A percentile compares a stretch with the other conserved stretches of the same genome.
phyloP scores from a whole-genome alignment of 2,888 invertebrate species.

The Meliscaeva auricollis region DNA sequence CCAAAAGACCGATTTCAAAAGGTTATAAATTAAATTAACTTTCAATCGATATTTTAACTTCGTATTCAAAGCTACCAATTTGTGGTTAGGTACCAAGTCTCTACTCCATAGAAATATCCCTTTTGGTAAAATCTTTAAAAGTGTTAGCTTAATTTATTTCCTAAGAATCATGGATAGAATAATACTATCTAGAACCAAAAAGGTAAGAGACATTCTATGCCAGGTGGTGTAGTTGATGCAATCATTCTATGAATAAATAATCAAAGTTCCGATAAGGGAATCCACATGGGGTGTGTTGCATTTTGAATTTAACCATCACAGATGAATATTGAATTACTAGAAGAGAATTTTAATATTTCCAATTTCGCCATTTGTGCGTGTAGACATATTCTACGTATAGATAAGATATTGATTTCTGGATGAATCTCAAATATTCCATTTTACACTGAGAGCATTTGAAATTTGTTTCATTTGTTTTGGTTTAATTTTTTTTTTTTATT shows the following conservation, averaged over 20 bases:
- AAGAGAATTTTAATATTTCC: conserved; percentile 20
- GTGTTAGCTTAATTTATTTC: conserved; percentile 2
- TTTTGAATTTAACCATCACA: conserved; percentile 12
- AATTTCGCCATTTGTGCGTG: not conserved
- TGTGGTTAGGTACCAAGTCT: too few species aligned
- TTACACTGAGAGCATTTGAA: not conserved
- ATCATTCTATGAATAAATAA: conserved; percentile 56
- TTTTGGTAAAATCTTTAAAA: not conserved
- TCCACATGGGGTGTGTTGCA: conserved; percentile 25
- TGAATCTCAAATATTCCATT: not conserved
- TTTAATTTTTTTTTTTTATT: too few species aligned
- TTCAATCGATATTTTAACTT: not conserved
- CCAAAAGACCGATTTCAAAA: not conserved
- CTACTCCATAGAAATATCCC: not conserved
- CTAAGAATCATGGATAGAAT: not conserved
- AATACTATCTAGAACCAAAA: not conserved
- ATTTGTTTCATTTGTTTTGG: too few species aligned
- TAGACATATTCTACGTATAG: too few species aligned
- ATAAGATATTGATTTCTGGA: not conserved
- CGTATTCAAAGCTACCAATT: too few species aligned
- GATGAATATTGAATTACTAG: conserved; percentile 43
- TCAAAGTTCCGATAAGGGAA: conserved; percentile 40
- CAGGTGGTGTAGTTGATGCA: conserved; percentile 47
- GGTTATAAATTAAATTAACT: not conserved
- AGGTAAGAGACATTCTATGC: not conserved